Conservation (phyloP, 2,113 vertebrate species). For the Todiramphus saurophagus region DNA sequence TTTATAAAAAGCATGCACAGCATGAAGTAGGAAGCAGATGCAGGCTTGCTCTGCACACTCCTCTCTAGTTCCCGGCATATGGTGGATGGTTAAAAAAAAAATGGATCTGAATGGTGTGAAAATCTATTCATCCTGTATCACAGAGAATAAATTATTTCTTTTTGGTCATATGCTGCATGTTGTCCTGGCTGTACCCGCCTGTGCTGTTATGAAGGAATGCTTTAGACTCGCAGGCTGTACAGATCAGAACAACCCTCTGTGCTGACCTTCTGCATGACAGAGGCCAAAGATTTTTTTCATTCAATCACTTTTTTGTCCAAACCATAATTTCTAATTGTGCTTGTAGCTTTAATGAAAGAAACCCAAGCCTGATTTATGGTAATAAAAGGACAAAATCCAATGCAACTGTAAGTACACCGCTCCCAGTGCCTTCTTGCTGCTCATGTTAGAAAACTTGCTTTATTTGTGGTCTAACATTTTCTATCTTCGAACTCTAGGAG, state of each 20-base stretch:
- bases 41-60: neutral
- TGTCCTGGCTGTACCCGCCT: neutral
- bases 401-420: fast-evolving
- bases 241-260: neutral
- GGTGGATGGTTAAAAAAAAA: constrained; percentile 23
- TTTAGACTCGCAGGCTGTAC: neutral
- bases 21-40: constrained; percentile 50
- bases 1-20: constrained; percentile 11
- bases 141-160: constrained; percentile 53
- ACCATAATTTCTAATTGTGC: neutral
- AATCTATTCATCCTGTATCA: constrained; percentile 47
- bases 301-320: neutral
- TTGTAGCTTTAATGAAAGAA: neutral
- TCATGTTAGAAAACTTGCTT: neutral
- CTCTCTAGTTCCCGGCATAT: constrained; percentile 1
- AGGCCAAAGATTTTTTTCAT: neutral
- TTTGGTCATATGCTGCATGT: neutral
- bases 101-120: constrained; percentile 37
- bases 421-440: neutral
- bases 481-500: neutral
- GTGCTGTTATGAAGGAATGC: constrained; percentile 24
- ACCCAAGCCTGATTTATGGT: neutral
- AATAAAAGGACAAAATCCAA: neutral
- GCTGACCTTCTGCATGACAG: neutral
- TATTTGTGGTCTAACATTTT: neutral